Conservation (phyloP, 1,140 invertebrate species). For the Musca vetustissima region DNA sequence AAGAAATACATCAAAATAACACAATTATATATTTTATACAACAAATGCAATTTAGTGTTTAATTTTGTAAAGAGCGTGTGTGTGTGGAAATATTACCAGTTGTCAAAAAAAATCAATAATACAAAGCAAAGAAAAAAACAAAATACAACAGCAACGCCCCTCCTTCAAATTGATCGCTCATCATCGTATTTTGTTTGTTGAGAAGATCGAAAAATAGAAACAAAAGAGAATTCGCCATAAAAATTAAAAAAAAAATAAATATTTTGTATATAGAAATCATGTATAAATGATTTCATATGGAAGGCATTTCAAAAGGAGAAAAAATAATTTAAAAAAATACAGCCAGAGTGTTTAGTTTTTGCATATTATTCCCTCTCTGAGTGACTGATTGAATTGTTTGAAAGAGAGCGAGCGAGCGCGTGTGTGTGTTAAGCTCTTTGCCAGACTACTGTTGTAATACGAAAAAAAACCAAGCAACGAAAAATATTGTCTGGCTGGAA, state of each 20-base stretch:
- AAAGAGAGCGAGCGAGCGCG: neutral
- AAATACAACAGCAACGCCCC: neutral
- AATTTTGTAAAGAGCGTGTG: no score
- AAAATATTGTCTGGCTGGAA: neutral
- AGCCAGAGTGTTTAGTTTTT: neutral
- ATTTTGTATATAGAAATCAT: no score
- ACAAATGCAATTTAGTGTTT: no score
- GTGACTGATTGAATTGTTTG: no score
- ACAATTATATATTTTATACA: no score
- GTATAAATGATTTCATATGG: no score
- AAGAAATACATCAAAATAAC: neutral
- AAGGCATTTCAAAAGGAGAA: neutral
- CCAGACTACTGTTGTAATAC: neutral
- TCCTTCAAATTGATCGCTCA: neutral
- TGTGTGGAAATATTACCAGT: no score
- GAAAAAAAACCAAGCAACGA: neutral
- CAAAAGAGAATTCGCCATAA: no score
- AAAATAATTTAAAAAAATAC: neutral
- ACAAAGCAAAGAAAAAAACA: neutral
- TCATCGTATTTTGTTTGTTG: no score
- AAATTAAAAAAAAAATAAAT: no score
- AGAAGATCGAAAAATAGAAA: no score
- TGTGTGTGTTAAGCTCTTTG: no score
- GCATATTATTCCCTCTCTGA: neutral
- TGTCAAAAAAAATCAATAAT: neutral